phyloP scores from a whole-genome alignment of 2,888 invertebrate species.

The Mythimna albipuncta region DNA sequence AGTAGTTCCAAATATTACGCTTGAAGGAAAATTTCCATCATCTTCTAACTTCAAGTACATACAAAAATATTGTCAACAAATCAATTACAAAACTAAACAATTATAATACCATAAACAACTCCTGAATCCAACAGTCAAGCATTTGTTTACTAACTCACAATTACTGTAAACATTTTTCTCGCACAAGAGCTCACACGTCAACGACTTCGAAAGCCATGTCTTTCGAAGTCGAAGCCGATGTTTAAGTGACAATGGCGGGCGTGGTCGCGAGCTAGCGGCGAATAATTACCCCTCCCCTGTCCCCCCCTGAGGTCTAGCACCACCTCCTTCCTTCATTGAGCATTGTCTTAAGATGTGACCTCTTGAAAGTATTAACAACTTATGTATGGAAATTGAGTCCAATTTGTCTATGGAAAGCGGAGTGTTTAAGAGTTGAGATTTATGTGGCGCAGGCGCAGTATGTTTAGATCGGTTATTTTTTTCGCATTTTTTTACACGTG shows the following conservation, averaged over 20 bases:
- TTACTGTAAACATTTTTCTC: slow-evolving; percentile 49
- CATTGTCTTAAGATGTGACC: slow-evolving; percentile 88
- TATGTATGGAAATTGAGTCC: slow-evolving; percentile 61
- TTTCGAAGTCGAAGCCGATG: slow-evolving; percentile 76
- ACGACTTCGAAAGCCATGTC: slow-evolving; percentile 60
- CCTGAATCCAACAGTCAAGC: slow-evolving; percentile 15
- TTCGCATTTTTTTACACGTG: not conserved
- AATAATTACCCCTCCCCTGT: slow-evolving; percentile 83
- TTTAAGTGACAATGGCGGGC: slow-evolving; percentile 87
- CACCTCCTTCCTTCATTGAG: slow-evolving; percentile 81
- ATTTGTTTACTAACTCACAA: slow-evolving; percentile 41
- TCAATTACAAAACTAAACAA: not conserved
- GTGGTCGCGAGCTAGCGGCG: slow-evolving; percentile 85
- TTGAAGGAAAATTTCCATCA: no score
- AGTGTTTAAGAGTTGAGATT: slow-evolving; percentile 10
- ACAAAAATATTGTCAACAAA: not conserved
- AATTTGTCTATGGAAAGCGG: slow-evolving; percentile 52
- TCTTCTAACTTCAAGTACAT: not conserved
- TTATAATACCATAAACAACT: not conserved
- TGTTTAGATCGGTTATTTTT: not conserved
- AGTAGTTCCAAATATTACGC: no score
- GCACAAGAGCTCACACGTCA: slow-evolving; percentile 63
- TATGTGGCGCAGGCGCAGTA: slow-evolving; percentile 1
- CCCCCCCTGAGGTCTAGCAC: slow-evolving; percentile 59
- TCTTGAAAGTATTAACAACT: slow-evolving; percentile 70